A percentile compares a stretch with the other conserved stretches of the same genome.
These are phyloP conservation scores for Lithophane ornitopus DNA, from an alignment of 2,888 invertebrate species.

Conservation along the genomic window DNA sequence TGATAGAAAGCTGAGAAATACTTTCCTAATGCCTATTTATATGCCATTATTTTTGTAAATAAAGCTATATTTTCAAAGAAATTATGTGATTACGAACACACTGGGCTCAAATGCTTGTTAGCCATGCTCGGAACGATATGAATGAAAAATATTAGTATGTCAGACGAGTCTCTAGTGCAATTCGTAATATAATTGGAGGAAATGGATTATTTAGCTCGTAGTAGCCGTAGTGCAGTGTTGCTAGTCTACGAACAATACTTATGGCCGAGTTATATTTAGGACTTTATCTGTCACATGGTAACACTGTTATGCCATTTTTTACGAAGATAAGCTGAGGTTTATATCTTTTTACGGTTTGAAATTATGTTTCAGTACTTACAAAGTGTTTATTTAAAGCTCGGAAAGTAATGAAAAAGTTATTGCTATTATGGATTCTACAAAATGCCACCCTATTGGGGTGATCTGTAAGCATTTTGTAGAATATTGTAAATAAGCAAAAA, in stretches of 20 bases:
- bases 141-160: constrained; percentile 48
- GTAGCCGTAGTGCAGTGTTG: constrained; percentile 43
- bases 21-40: neutral
- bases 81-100: neutral
- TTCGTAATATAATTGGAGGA: constrained; percentile 54
- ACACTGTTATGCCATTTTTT: constrained; percentile 8
- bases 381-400: neutral
- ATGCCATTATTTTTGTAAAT: neutral
- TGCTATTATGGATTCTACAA: neutral
- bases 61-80: neutral
- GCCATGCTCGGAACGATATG: constrained; percentile 16
- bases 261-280: constrained; percentile 20
- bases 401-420: neutral
- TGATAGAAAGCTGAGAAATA: neutral
- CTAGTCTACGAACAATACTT: constrained; percentile 23
- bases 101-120: neutral
- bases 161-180: constrained; percentile 36
- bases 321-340: neutral
- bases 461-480: no score
- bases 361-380: neutral
- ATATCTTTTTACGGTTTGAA: neutral
- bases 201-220: constrained; percentile 53
- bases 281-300: constrained; percentile 14
- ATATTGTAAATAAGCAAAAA: neutral
- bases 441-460: no score